Evolutionary conservation across 2,797 vertebrate species (phyloP).

Genomic region (Taeniopygia guttata): DNA sequence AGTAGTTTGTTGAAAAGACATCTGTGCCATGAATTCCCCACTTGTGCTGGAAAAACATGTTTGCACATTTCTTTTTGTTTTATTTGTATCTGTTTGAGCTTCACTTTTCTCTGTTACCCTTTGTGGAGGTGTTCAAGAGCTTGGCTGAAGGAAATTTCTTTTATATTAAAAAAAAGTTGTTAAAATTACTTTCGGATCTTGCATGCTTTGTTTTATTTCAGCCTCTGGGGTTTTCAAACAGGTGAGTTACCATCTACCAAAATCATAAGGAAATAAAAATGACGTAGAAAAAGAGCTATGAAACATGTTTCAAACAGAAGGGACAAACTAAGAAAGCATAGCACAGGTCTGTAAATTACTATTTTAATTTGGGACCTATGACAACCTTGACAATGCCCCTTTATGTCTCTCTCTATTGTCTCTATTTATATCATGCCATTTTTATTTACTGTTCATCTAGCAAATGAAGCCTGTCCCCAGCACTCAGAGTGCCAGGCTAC

Average conservation of each 20-base stretch:
- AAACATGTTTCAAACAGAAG: constrained; percentile 33
- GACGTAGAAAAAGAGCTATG: constrained; percentile 32
- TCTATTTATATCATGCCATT: constrained; percentile 38
- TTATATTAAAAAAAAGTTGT: constrained; percentile 55
- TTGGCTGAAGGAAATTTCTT: constrained; percentile 48
- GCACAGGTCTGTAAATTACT: constrained; percentile 1
- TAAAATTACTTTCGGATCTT: constrained; percentile 52
- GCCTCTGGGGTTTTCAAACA: constrained; percentile 48
- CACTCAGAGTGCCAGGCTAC: not conserved
- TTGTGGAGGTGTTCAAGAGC: constrained; percentile 2
- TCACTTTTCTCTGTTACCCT: constrained; percentile 9
- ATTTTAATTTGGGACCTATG: constrained; percentile 52
- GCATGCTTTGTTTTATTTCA: constrained; percentile 62
- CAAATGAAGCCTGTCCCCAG: constrained; percentile 31
- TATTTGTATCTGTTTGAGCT: constrained; percentile 20
- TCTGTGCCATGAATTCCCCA: not conserved
- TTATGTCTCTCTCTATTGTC: constrained; percentile 26
- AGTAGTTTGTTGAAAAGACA: not conserved
- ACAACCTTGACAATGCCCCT: constrained; percentile 37
- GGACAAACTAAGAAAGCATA: constrained; percentile 7
- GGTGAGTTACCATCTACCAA: constrained; percentile 47
- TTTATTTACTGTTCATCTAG: constrained; percentile 60
- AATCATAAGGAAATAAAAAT: constrained; percentile 56
- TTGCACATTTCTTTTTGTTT: constrained; percentile 5
- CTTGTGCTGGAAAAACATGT: not conserved